Evolutionary conservation across 1,140 invertebrate species (phyloP), one percentile per base, ranked within the genome.

Genomic region (Solen grandis): DNA sequence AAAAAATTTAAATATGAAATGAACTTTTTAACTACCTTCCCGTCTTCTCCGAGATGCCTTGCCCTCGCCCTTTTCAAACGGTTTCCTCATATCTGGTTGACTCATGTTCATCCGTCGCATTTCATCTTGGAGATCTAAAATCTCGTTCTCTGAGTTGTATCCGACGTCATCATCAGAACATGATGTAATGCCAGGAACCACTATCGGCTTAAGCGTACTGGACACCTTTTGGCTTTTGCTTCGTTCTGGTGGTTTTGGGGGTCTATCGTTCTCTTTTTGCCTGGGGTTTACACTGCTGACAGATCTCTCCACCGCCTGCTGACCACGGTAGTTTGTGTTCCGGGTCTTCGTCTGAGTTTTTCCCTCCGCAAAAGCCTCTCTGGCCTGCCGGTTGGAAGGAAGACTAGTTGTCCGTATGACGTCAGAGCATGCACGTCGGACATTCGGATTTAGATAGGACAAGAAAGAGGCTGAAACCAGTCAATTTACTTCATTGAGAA

Each of bases 401-500:
- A 36, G 22, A 60, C 73, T 65, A 22, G 55, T 66, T n/a, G 63
- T 68, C 3, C 75, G 63, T 10, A 78, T 78, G 1, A 78, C 75
- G n/a, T 78, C 75, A 5, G 75, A 66, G 75, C 75, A 78, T 60
- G 75, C 75, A n/a, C 75, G 75, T 1, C 75, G 46, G 2, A 69
- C 75, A 1, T 63, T 69, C n/a, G 75, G 75, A 33, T 78, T 66
- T 31, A 78, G 52, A 38, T 78, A 46, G 4, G 75, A 68, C 29
- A 78, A 52, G 36, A 78, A 78, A 10, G 75, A 68, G 3, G 75
- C 75, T 78, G 65, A 65, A 76, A 76, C 8, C 19, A 63, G 36
- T 13, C n/a, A 25, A 31, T 8, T 46, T 19, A 46, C 19, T 8
- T 46, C 19, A 46, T 46, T n/a, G n/a, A n/a, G n/a, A n/a, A n/a